Base-by-base conservation (phyloP, 2,113 vertebrate genomes). In the cattle (Bos taurus) region DNA sequence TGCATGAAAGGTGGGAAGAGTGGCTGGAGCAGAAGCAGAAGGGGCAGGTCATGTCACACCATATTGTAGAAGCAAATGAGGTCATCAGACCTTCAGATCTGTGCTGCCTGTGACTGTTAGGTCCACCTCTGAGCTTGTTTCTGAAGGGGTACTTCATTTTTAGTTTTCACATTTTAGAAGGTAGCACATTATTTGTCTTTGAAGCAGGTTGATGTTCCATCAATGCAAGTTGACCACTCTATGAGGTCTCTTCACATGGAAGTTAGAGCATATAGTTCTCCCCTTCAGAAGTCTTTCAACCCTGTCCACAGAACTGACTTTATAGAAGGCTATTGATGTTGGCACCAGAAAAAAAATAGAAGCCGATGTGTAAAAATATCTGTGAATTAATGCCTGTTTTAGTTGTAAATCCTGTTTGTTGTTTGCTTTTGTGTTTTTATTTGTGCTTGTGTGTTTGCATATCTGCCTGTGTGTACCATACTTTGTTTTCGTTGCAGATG, bases 401-500 rank as follows among this genome's bases (percentile, higher is more conserved):
- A 67, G 36, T 71, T 95, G 30, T 60, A 30, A 83, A 56, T 93
- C 77, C 33, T 74, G 26, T 25, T 88, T 88, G 77, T 91, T 64
- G 6, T 96, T 92, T 95, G 67, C 71, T 91, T 94, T 57, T 60
- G 7, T 92, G 3, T 88, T 90, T 97, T 89, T 60, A 59, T 89
- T 62, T 95, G 16, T 90, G 52, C 83, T 4, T 88, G 7, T 88
- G 12, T 90, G 1, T 67, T 5, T 87, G 21, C 4, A 0, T 57
- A 52, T 54, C 33, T 2, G n/a, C 7, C 0, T 57, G 5, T 81
- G 30, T 10, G 2, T 52, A 62, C 78, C 54, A 57, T 59, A 36
- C 50, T 90, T 83, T 91, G 30, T 90, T 97, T 96, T 80, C 82
- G 91, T 56, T 94, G 25, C 89, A 91, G 60, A 94, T 96, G 60